These are phyloP conservation scores for Odontamblyopus lacepedii DNA, from an alignment of 2,797 vertebrate genomes.

Conservation along the genomic window DNA sequence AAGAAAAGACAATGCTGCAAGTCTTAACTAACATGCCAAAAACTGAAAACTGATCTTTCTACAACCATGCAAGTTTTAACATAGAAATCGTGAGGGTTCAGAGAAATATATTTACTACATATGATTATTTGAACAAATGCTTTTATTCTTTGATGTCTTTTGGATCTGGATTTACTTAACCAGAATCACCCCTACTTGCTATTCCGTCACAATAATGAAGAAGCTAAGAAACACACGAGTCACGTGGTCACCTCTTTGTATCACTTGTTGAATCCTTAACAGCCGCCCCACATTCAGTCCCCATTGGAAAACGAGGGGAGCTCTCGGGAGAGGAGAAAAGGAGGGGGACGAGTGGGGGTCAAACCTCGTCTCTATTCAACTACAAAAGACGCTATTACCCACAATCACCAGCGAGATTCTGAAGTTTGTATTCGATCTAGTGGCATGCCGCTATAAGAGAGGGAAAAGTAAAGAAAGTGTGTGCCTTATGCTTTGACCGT, in stretches of 20 bases:
- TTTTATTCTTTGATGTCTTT: conserved; percentile 55
- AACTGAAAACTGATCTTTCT: conserved; percentile 47
- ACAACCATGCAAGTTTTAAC: not conserved
- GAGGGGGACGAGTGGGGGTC: conserved; percentile 56
- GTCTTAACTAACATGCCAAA: conserved; percentile 58
- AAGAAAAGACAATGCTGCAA: conserved; percentile 57
- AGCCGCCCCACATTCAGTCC: conserved; percentile 70
- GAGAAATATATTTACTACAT: conserved; percentile 3
- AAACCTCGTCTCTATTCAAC: conserved; percentile 70
- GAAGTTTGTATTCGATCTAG: conserved; percentile 51
- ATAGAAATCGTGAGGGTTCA: too few species aligned
- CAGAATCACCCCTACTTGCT: conserved; percentile 71
- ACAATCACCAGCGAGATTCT: conserved; percentile 65
- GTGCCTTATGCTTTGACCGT: conserved; percentile 42
- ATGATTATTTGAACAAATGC: conserved; percentile 12
- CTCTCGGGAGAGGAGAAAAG: conserved; percentile 34
- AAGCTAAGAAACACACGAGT: conserved; percentile 70
- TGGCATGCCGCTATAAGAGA: conserved; percentile 53
- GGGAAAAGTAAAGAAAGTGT: conserved; percentile 18
- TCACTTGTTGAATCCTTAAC: conserved; percentile 80
- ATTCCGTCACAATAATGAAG: conserved; percentile 73
- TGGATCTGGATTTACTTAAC: conserved; percentile 62
- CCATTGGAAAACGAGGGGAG: conserved; percentile 47
- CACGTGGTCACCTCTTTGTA: conserved; percentile 76
- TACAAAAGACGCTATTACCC: conserved; percentile 72